These are phyloP conservation scores for Electrona antarctica DNA, from an alignment of 2,113 vertebrate genomes.

Conservation along the genomic window DNA sequence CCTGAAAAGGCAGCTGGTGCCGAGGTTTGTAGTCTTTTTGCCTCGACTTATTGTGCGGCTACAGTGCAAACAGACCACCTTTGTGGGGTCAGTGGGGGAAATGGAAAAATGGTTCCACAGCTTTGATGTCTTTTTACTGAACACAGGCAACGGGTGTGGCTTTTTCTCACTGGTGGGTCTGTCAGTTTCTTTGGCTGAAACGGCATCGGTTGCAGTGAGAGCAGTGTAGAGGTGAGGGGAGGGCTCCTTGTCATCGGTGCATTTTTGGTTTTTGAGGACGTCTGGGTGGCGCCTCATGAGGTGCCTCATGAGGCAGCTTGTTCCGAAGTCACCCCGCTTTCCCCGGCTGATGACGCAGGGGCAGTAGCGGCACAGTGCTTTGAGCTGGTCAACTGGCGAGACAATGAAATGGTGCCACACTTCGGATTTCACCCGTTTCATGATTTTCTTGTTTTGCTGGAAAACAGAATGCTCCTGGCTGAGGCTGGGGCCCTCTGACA, in stretches of 20 bases:
- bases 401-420: conserved; percentile 96
- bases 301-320: conserved; percentile 94
- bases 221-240: conserved; percentile 78
- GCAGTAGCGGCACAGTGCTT: conserved; percentile 93
- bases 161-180: conserved; percentile 76
- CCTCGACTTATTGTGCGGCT: conserved; percentile 96
- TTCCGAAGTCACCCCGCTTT: conserved; percentile 92
- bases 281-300: conserved; percentile 90
- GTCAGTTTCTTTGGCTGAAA: conserved; percentile 79
- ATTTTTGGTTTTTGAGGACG: conserved; percentile 87
- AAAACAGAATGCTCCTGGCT: conserved; percentile 81
- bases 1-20: conserved; percentile 93
- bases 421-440: conserved; percentile 93
- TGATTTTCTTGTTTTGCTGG: conserved; percentile 93
- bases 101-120: conserved; percentile 98
- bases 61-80: conserved; percentile 96
- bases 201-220: conserved; percentile 80
- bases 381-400: conserved; percentile 88
- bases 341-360: conserved; percentile 91
- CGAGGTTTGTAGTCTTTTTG: conserved; percentile 96
- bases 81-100: conserved; percentile 92
- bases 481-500: conserved; percentile 68
- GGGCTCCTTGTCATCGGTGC: conserved; percentile 70
- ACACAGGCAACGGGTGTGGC: conserved; percentile 80
- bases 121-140: conserved; percentile 97